Evolutionary conservation across 2,888 invertebrate species (phyloP), one percentile per base, ranked within the genome.

Genomic region (Parasteatoda lunata): DNA sequence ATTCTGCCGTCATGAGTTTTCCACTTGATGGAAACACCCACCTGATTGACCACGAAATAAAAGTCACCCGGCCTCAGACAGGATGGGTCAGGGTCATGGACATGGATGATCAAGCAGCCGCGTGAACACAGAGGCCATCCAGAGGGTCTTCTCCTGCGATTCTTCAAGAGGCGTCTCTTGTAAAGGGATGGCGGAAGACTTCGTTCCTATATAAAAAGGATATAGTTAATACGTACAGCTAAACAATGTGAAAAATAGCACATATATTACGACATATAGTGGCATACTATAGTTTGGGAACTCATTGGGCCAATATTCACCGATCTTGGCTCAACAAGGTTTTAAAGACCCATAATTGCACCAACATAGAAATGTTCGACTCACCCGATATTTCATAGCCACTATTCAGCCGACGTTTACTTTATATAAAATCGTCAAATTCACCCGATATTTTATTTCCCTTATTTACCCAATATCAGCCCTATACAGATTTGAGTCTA

Each of bases 111-210:
- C 11, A 88, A 30, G 65, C 69, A 83, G 48, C 87, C 87, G 13
- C 83, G 48, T 13, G 82, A 69, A 13, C 83, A 88, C 5, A 82
- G 75, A 54, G 83, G 87, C 83, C 83, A 83, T 2, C 87, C 82
- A n/a, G 66, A 5, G 3, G 82, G 78, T 47, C 77, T 70, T n/a
- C 66, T 68, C 7, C 70, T 48, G 4, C 71, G 66, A n/a, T 59
- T 47, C 48, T 71, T 77, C 48, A 49, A 47, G 1, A 71, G 59
- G 13, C 66, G 54, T n/a, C 64, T 65, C 54, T 72, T 80, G 54
- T 65, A 65, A 13, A 51, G 70, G 45, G 51, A 13, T 6, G 73
- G 30, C 6, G 73, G 70, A 4, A n/a, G 48, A n/a, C 45, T 71
- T 11, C 65, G 48, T 8, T 72, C 80, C 85, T 85, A 72, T 3